Conservation (phyloP, 1,140 invertebrate genomes). For the Halictus rubicundus region DNA sequence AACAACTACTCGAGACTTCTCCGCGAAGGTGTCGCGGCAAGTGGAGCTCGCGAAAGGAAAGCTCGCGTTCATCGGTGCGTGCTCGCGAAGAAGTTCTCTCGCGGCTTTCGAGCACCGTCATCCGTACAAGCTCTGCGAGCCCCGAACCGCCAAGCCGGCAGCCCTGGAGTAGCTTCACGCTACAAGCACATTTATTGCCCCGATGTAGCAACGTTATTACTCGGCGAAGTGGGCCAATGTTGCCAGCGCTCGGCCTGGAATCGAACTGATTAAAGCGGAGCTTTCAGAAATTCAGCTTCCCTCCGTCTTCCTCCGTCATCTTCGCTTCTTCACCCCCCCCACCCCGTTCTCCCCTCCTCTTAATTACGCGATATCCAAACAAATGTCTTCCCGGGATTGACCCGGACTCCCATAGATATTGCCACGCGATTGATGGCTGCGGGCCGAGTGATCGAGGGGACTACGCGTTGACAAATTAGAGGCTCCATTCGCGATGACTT, state of each 20-base stretch:
- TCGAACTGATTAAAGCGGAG: conserved; percentile 61
- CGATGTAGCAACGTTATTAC: conserved; percentile 57
- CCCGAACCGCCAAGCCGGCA: background rate
- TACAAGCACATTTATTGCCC: conserved; percentile 49
- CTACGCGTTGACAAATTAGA: too few relatives aligned
- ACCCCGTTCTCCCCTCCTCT: background rate
- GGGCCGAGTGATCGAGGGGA: too few relatives aligned
- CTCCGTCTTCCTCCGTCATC: background rate
- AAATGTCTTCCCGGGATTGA: background rate
- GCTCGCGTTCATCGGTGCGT: conserved; percentile 22
- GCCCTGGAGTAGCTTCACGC: background rate
- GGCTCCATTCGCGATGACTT: too few relatives aligned
- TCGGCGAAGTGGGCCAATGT: conserved; percentile 58
- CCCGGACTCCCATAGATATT: too few relatives aligned
- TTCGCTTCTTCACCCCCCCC: too few relatives aligned
- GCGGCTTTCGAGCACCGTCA: conserved; percentile 6
- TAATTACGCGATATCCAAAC: background rate
- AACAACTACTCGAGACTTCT: background rate
- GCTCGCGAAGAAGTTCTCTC: conserved; percentile 8
- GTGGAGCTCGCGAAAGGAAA: conserved; percentile 14
- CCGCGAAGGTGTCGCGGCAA: conserved; percentile 21
- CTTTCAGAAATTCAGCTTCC: conserved; percentile 47
- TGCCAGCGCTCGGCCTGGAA: conserved; percentile 41
- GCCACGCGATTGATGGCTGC: too few relatives aligned
- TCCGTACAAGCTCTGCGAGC: background rate